Evolutionary conservation across 2,888 invertebrate species (phyloP), one percentile per base, ranked within the genome.

Genomic region (Ophion ellenae): DNA sequence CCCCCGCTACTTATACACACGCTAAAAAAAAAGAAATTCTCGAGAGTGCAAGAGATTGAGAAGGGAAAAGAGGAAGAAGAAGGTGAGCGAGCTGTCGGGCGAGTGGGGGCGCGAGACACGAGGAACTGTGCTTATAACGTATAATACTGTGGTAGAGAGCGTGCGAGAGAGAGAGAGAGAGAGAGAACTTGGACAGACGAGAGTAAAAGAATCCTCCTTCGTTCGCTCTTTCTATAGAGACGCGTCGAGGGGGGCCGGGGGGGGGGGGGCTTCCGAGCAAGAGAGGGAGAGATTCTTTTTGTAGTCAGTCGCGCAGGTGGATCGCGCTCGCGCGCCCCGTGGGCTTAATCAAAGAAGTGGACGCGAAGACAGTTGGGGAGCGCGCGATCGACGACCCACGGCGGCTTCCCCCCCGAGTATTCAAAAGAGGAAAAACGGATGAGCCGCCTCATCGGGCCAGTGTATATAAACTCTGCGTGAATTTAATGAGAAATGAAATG

Each of bases 41-140:
- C 77, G 47, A 61, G 45, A 74, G n/a, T 61, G 61, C 45, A 53
- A 66, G 64, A 53, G 47, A 20, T 73, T 64, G 45, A 47, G 70
- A 63, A 47, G 20, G 36, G 45, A 40, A 53, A 45, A 17, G 73
- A 17, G 73, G 66, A 78, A 59, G 66, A 78, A 59, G 47, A 47
- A 11, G 47, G 47, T 2, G 47, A 47, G 14, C 40, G 47, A 47
- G 47, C 11, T 47, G 40, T 40, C 40, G 40, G 40, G 9, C 40
- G 61, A 61, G 47, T 47, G 45, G 45, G 69, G 61, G 87, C 88
- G 88, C 84, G 85, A 88, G 85, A 89, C 88, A 89, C 87, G 89
- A 89, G 88, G 85, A 86, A 24, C 40, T 9, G 40, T 40, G 47
- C 47, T 2, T 47, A 10, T 14, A 47, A 11, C 47, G 47, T 47